These are phyloP conservation scores for Bufo bufo DNA, from an alignment of 2,113 vertebrate genomes.

Conservation along the genomic window DNA sequence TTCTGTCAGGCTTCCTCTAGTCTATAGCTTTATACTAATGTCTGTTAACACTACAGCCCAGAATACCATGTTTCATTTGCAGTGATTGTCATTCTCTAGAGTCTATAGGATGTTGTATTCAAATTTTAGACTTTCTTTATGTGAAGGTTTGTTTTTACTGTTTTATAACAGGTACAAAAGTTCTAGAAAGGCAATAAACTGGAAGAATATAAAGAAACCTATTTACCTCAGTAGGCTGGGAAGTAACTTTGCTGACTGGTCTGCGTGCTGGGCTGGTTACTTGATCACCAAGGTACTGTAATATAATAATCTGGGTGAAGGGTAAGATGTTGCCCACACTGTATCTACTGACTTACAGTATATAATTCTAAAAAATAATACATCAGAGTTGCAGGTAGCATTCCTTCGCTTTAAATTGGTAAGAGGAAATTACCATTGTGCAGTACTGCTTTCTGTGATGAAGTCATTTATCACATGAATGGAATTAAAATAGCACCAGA, in stretches of 20 bases:
- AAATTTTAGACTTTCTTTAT: neutral
- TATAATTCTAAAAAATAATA: too few relatives aligned
- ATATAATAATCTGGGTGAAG: neutral
- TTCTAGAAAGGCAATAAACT: conserved; percentile 91
- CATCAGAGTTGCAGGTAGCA: too few relatives aligned
- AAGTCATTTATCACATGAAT: too few relatives aligned
- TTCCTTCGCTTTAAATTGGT: too few relatives aligned
- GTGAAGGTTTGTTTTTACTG: neutral
- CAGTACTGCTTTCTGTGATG: too few relatives aligned
- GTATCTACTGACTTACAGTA: too few relatives aligned
- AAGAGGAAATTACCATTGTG: too few relatives aligned
- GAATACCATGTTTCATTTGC: too few relatives aligned
- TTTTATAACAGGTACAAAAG: conserved; percentile 88
- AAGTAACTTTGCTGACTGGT: conserved; percentile 95
- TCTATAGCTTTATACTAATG: too few relatives aligned
- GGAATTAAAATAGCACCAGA: too few relatives aligned
- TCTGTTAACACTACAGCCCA: too few relatives aligned
- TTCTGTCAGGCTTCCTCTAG: too few relatives aligned
- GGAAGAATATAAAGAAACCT: conserved; percentile 93
- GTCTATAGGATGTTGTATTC: neutral
- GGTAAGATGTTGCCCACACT: neutral
- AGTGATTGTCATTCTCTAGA: neutral
- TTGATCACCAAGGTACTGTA: conserved; percentile 93
- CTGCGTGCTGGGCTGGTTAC: conserved; percentile 94
- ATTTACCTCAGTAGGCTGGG: conserved; percentile 91